Evolutionary conservation across 2,113 vertebrate genomes (phyloP), one percentile per base, ranked within the genome.

Genomic region (Uria lomvia): DNA sequence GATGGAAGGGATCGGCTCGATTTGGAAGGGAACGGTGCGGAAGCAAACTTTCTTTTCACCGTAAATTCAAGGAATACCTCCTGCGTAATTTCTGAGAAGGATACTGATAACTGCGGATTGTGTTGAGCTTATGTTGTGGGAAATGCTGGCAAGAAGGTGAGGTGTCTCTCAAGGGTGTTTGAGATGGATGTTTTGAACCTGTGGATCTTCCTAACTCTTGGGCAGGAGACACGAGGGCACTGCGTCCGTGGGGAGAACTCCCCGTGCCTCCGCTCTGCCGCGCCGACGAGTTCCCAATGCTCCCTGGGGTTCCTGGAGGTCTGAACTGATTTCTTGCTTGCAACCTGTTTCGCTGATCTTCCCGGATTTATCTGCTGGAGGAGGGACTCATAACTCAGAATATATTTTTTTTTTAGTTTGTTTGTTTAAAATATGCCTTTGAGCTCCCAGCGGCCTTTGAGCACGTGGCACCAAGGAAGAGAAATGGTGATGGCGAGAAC

Each of bases 381-480:
- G 67, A 94, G 29, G 56, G 90, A 95, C 92, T 90, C 68, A 0
- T 65, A 38, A 71, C 63, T 71, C n/a, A 32, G 83, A 90, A 22
- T 53, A 32, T 12, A n/a, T 26, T 34, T 42, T 52, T 20, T 32
- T 16, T 43, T 5, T 17, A 7, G 42, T 90, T 68, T 59, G 74
- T 91, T 80, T 76, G 59, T 90, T 91, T 90, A 75, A 93, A 94
- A 93, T 92, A 96, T 94, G 86, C 85, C 72, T 60, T 22, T 71
- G 74, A 86, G 90, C 84, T 95, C 91, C 88, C 62, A 23, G 89
- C 34, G 62, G 96, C 91, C 94, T 89, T 26, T n/a, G 91, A 94
- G 96, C 97, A 97, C 95, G 91, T 95, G 95, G 95, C 96, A 89
- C 70, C 60, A 20, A 86, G 79, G 66, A 8, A 82, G 70, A 38